phyloP scores from a whole-genome alignment of 1,140 invertebrate genomes.

The Drosophila baimaii region DNA sequence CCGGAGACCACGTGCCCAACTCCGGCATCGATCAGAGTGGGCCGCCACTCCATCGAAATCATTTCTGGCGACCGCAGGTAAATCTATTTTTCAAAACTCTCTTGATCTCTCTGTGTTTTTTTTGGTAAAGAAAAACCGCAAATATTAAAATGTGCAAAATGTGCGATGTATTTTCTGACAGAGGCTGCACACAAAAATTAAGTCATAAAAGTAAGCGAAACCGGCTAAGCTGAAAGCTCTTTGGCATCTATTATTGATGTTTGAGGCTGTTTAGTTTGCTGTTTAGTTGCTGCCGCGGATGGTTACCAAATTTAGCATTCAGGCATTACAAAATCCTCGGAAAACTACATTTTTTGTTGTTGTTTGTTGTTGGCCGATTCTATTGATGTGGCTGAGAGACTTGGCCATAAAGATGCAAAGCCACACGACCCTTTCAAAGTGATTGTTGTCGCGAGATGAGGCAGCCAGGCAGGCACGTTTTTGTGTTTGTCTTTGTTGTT shows the following conservation, averaged over 20 bases:
- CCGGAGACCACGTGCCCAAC: conserved; percentile 39
- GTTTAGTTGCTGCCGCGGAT: conserved; percentile 24
- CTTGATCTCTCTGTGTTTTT: conserved; percentile 40
- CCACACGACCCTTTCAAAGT: conserved; percentile 72
- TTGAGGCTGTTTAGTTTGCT: conserved; percentile 36
- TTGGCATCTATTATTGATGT: conserved; percentile 58
- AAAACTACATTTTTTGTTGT: conserved; percentile 9
- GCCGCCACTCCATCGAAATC: conserved; percentile 14
- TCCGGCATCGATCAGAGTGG: conserved; percentile 26
- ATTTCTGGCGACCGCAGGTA: conserved; percentile 56
- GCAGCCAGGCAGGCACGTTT: conserved; percentile 34
- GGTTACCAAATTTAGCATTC: conserved; percentile 56
- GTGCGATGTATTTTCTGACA: conserved; percentile 12
- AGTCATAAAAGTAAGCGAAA: conserved; percentile 48
- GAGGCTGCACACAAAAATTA: conserved; percentile 37
- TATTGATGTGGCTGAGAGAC: conserved; percentile 50
- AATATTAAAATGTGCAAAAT: conserved; percentile 42
- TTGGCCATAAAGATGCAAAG: conserved; percentile 42
- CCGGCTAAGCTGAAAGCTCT: conserved; percentile 42
- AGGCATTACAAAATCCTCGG: conserved; percentile 54
- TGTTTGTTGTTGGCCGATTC: conserved; percentile 42
- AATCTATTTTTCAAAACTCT: conserved; percentile 65
- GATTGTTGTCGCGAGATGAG: conserved; percentile 56
- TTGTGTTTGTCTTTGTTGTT: conserved; percentile 30
- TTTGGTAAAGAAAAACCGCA: conserved; percentile 44